These are phyloP conservation scores for Dendrophyllia cribrosa DNA, from an alignment of 64 coral and sea anemone species.

Conservation along the genomic window DNA sequence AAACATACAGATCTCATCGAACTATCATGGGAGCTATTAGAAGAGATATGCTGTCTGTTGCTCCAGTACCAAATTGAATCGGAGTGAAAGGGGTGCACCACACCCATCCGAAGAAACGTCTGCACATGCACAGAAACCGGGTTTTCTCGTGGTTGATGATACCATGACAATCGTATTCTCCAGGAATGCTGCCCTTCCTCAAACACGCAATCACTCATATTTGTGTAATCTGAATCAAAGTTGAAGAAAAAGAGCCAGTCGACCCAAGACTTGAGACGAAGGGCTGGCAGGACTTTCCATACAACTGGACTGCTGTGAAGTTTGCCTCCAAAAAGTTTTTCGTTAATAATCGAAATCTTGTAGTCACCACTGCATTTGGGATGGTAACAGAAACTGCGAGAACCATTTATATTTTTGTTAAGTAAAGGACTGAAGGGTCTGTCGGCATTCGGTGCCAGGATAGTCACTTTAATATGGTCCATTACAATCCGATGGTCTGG, in stretches of 20 bases:
- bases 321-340: conserved; percentile 8
- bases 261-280: not conserved
- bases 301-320: not conserved
- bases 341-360: not conserved
- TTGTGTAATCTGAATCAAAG: not conserved
- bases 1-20: not conserved
- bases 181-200: not conserved
- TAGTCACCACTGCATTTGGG: not conserved
- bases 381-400: not conserved
- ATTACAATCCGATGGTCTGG: not conserved
- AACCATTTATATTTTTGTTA: not conserved
- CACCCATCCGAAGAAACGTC: not conserved
- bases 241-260: not conserved
- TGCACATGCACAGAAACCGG: not conserved
- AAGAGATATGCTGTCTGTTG: not conserved
- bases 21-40: not conserved
- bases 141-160: no score
- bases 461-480: not conserved
- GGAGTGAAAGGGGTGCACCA: not conserved
- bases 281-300: not conserved
- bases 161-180: not conserved
- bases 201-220: not conserved
- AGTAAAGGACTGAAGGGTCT: not conserved
- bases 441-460: not conserved
- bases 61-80: not conserved